Percentiles rank a stretch among this genome's conserved stretches.
Evolutionary conservation across 1,140 invertebrate species (phyloP).

Genomic region (Drosophila punjabiensis): DNA sequence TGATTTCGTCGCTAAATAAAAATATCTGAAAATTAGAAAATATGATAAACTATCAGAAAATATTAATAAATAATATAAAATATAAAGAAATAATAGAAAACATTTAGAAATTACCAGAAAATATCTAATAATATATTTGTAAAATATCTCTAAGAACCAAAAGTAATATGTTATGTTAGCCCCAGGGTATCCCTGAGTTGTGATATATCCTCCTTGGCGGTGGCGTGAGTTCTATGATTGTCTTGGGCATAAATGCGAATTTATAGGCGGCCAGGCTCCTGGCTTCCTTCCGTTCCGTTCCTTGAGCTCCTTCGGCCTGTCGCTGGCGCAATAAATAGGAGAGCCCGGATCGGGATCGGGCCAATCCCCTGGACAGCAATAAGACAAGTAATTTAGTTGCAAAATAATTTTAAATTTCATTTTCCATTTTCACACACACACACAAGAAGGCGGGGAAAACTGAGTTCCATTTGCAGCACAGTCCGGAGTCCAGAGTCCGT

Average conservation of each 20-base stretch:
- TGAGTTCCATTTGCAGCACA: slow-evolving; percentile 23
- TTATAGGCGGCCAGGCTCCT: slow-evolving; percentile 60
- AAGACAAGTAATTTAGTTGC: slow-evolving; percentile 83
- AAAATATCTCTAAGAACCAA: neutral
- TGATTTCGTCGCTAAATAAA: too few relatives aligned
- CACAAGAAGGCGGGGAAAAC: neutral
- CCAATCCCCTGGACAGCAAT: slow-evolving; percentile 78
- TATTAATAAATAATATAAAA: too few relatives aligned
- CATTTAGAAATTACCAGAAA: too few relatives aligned
- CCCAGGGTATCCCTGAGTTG: slow-evolving; percentile 12
- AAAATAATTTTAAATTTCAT: slow-evolving; percentile 84
- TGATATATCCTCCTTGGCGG: neutral
- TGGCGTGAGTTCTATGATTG: slow-evolving; percentile 66
- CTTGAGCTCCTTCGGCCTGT: slow-evolving; percentile 8
- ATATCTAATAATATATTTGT: neutral
- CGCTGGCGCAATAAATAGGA: slow-evolving; percentile 65
- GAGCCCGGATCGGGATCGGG: slow-evolving; percentile 37
- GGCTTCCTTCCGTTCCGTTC: slow-evolving; percentile 11
- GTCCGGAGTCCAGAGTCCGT: slow-evolving; percentile 1
- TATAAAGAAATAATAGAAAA: too few relatives aligned
- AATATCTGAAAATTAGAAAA: too few relatives aligned
- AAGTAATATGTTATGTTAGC: neutral
- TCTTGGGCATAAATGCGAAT: slow-evolving; percentile 81
- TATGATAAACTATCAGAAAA: too few relatives aligned
- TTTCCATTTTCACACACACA: slow-evolving; percentile 67